Evolutionary conservation across 2,888 invertebrate species (phyloP), one percentile per base, ranked within the genome.

Genomic region (Nomada fabriciana): DNA sequence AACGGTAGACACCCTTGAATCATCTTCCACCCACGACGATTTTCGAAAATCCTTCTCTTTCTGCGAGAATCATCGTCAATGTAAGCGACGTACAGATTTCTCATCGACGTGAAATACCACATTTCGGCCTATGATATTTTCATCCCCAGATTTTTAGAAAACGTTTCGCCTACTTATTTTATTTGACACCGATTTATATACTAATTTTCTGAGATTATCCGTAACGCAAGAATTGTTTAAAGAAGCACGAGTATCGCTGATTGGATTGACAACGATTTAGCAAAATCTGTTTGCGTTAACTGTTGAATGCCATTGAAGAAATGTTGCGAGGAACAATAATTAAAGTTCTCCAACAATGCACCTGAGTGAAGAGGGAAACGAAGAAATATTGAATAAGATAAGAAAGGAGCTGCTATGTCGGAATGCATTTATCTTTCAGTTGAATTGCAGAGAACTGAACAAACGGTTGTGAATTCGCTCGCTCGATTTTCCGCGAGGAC

Each of bases 1-100:
- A 53, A 64, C 68, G 23, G 59, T 55, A 18, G 63, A 63, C 43
- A 80, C 72, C 73, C 72, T 70, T 55, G 73, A 74, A 69, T 78
- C 57, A 3, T 47, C 65, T 61, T 70, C 73, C 81, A 81, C 53
- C 53, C 53, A 47, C 18, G n/a, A 7, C 15, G 11, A 18, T 20
- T 55, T 29, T 52, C 15, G 3, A 42, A 52, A 61, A 11, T 42
- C 42, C n/a, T 18, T 10, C 25, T 18, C 9, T n/a, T 25, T 71
- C 11, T 15, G 10, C 9, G 7, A 13, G 9, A 47, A 25, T 29
- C n/a, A 25, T 20, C 18, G 43, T 20, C 13, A 13, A n/a, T 15
- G n/a, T 57, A 36, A 36, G 5, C 11, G 9, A 15, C 11, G 11
- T 42, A 23, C 11, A 11, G 25, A 23, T 42, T 23, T 55, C 36